Conservation (phyloP, 2,797 vertebrate species). For the Gymnoscopelus braueri region DNA sequence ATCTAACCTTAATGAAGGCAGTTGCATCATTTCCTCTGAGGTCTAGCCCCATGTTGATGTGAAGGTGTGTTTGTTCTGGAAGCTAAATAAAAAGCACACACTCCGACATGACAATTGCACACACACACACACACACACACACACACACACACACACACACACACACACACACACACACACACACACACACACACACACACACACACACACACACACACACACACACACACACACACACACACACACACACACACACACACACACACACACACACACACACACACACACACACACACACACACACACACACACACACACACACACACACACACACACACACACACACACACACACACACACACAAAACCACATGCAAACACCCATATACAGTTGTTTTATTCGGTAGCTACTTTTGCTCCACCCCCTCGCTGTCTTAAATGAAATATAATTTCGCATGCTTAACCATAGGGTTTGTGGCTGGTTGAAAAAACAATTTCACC, state of each 20-base stretch:
- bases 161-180: slow-evolving; percentile 46
- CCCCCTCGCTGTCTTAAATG: slow-evolving; percentile 62
- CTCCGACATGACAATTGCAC: slow-evolving; percentile 8
- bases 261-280: slow-evolving; percentile 2
- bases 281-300: slow-evolving; percentile 44
- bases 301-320: slow-evolving; percentile 30
- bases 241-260: slow-evolving; percentile 43
- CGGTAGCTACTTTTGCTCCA: slow-evolving; percentile 58
- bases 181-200: slow-evolving; percentile 27
- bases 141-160: slow-evolving; percentile 4
- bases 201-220: slow-evolving; percentile 28
- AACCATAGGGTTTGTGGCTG: slow-evolving; percentile 82
- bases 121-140: slow-evolving; percentile 42
- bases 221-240: slow-evolving; percentile 30
- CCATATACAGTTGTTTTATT: slow-evolving; percentile 52
- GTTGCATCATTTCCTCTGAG: slow-evolving; percentile 82
- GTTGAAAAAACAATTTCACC: slow-evolving; percentile 73
- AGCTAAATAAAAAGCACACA: slow-evolving; percentile 1
- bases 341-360: slow-evolving; percentile 28
- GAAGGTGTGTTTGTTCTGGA: slow-evolving; percentile 64
- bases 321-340: slow-evolving; percentile 25
- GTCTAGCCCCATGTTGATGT: slow-evolving; percentile 46
- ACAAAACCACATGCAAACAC: slow-evolving; percentile 37
- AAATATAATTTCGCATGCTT: slow-evolving; percentile 73
- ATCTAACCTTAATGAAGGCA: slow-evolving; percentile 59